These are phyloP conservation scores for Erebia palarica DNA, from an alignment of 2,888 invertebrate genomes.

Conservation along the genomic window DNA sequence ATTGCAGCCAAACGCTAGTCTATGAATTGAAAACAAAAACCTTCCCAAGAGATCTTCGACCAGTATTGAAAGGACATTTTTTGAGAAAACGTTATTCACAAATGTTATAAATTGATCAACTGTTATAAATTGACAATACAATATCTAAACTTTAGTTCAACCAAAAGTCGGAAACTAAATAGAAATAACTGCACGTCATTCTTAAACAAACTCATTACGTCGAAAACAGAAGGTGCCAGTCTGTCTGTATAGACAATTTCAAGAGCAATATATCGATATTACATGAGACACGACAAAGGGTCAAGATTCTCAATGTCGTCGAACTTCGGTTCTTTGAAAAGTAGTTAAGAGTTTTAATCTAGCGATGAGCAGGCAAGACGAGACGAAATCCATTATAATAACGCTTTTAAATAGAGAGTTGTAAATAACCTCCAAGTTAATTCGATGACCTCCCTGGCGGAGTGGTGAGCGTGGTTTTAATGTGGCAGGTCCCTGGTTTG, in stretches of 20 bases:
- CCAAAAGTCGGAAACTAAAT: not conserved
- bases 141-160: too few relatives aligned
- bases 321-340: conserved; percentile 58
- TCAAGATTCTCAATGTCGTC: conserved; percentile 46
- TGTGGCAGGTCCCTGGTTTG: too few relatives aligned
- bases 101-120: too few relatives aligned
- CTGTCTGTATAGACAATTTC: conserved; percentile 8
- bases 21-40: too few relatives aligned
- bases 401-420: not conserved
- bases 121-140: too few relatives aligned
- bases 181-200: not conserved
- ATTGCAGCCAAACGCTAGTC: too few relatives aligned
- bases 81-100: too few relatives aligned
- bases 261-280: conserved; percentile 10
- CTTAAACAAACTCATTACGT: conserved; percentile 2
- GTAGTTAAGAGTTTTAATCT: conserved; percentile 62
- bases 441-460: too few relatives aligned
- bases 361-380: conserved; percentile 48
- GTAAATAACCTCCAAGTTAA: too few relatives aligned
- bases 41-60: too few relatives aligned
- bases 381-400: conserved; percentile 26
- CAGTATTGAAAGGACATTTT: too few relatives aligned
- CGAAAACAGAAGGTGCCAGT: conserved; percentile 15
- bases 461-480: too few relatives aligned
- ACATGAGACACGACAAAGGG: conserved; percentile 23